These are phyloP conservation scores for Botia kubotai DNA, from an alignment of 2,797 vertebrate genomes.

Conservation along the genomic window DNA sequence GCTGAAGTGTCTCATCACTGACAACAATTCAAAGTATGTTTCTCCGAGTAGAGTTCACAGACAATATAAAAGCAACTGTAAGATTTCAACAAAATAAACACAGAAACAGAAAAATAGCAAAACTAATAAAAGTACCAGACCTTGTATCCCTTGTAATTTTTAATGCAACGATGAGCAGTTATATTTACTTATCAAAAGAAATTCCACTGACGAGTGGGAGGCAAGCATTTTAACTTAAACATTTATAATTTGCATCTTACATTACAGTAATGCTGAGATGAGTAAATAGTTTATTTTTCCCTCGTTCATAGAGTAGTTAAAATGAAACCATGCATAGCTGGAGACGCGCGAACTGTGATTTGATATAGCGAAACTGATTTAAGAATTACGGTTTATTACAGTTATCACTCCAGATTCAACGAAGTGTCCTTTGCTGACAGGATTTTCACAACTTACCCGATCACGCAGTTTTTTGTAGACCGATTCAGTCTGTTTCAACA, in stretches of 20 bases:
- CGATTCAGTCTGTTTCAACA: neutral
- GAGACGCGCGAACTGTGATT: constrained; percentile 44
- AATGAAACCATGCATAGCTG: neutral
- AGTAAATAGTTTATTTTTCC: neutral
- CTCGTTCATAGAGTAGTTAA: neutral
- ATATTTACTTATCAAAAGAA: neutral
- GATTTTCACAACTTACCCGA: constrained; percentile 6
- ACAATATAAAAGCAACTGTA: no score
- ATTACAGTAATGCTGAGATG: neutral
- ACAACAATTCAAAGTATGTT: no score
- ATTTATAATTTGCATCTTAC: neutral
- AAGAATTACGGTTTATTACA: neutral
- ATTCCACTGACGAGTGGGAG: neutral
- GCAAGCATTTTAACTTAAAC: neutral
- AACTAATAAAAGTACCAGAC: neutral
- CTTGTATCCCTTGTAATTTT: neutral
- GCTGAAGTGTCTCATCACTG: no score
- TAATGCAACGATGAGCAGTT: neutral
- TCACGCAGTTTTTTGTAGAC: neutral
- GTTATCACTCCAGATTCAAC: neutral
- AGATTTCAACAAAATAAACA: no score
- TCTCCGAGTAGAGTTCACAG: no score
- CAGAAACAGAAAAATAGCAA: no score
- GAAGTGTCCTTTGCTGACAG: neutral
- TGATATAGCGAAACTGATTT: constrained; percentile 45